These are phyloP conservation scores for Kuschelorhynchus macadamiae DNA, from an alignment of 2,888 invertebrate genomes.

Conservation along the genomic window DNA sequence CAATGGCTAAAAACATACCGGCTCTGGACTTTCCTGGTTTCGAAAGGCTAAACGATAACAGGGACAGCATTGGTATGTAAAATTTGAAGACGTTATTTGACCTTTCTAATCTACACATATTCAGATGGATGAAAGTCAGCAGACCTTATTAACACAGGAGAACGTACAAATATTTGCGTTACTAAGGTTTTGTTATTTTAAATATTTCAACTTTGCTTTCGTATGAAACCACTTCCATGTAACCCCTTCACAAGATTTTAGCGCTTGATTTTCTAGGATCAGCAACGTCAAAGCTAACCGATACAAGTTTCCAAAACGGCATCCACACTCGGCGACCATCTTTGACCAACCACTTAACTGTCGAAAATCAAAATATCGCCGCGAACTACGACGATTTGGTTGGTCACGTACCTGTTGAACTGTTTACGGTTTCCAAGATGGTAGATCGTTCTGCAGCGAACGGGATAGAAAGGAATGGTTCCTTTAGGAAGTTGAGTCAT, in stretches of 20 bases:
- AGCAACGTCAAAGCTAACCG: conserved; percentile 52
- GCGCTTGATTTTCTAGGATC: conserved; percentile 56
- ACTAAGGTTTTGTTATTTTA: too few species aligned
- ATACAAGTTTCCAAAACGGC: conserved; percentile 45
- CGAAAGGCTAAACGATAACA: conserved; percentile 42
- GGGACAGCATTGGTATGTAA: conserved; percentile 54
- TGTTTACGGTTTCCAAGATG: conserved; percentile 66
- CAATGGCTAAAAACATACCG: conserved; percentile 64
- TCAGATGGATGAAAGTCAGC: too few species aligned
- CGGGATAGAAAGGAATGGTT: too few species aligned
- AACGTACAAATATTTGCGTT: too few species aligned
- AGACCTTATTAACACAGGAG: too few species aligned
- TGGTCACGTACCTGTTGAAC: conserved; percentile 65
- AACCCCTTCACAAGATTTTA: too few species aligned
- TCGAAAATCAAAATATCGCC: conserved; percentile 39
- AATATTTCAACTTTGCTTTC: too few species aligned
- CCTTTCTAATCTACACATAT: too few species aligned
- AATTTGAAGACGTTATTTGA: too few species aligned
- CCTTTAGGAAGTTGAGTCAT: too few species aligned
- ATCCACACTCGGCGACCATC: conserved; percentile 37
- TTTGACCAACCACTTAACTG: conserved; percentile 41
- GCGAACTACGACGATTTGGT: conserved; percentile 60
- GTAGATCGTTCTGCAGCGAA: conserved; percentile 45
- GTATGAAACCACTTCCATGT: too few species aligned
- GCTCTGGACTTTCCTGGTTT: conserved; percentile 57